phyloP scores from a whole-genome alignment of 2,113 vertebrate genomes.

The Ceyx melanurus region DNA sequence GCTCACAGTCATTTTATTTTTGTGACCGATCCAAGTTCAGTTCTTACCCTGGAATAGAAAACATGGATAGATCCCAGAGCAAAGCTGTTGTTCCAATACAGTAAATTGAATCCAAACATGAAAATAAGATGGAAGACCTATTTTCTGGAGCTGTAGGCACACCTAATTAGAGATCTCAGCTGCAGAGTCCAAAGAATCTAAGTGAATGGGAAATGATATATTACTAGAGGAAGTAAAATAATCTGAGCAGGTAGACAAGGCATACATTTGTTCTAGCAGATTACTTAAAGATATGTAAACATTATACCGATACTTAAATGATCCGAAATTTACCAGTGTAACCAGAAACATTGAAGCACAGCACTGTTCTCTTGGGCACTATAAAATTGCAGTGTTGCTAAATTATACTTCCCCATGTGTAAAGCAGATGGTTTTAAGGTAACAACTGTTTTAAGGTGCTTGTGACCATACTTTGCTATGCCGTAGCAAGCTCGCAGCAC shows the following conservation, averaged over 20 bases:
- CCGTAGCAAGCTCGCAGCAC: neutral
- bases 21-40: neutral
- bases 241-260: neutral
- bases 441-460: neutral
- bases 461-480: neutral
- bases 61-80: neutral
- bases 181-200: neutral
- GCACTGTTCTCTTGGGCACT: neutral
- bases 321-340: neutral
- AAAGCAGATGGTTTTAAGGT: neutral
- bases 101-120: conserved; percentile 35
- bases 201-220: neutral
- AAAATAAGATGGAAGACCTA: conserved; percentile 44
- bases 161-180: conserved; percentile 22
- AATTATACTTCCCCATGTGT: neutral
- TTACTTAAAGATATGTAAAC: neutral
- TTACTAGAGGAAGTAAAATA: conserved; percentile 21
- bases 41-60: conserved; percentile 5
- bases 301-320: neutral
- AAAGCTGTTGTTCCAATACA: conserved; percentile 20
- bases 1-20: neutral
- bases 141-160: conserved; percentile 7
- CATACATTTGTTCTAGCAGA: neutral
- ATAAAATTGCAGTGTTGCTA: neutral
- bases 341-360: neutral